Evolutionary conservation across 2,113 vertebrate species (phyloP).

Genomic region (Nerophis ophidion): DNA sequence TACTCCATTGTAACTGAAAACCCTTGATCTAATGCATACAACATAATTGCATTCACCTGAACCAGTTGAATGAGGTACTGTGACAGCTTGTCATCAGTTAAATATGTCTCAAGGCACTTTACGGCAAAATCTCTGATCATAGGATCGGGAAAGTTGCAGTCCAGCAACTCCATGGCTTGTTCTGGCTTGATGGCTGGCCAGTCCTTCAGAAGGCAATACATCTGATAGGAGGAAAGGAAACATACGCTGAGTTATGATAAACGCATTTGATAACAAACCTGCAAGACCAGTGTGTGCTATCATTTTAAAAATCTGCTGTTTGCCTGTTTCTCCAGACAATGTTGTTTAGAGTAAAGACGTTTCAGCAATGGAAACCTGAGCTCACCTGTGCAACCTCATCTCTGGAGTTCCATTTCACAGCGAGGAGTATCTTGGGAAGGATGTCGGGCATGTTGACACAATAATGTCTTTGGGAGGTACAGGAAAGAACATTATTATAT

Average conservation of each 20-base stretch:
- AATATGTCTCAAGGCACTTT: constrained; percentile 91
- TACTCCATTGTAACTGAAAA: no score
- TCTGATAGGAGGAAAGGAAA: constrained; percentile 62
- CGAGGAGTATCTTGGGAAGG: constrained; percentile 91
- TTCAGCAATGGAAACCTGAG: constrained; percentile 18
- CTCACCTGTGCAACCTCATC: constrained; percentile 96
- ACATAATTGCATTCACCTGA: constrained; percentile 74
- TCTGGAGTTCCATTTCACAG: constrained; percentile 98
- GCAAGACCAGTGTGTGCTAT: not conserved
- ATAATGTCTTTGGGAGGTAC: constrained; percentile 74
- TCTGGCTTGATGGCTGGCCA: constrained; percentile 97
- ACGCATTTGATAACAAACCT: not conserved
- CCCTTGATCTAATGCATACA: not conserved
- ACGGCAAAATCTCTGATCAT: constrained; percentile 97
- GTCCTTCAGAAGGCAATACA: constrained; percentile 97
- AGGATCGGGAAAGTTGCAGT: constrained; percentile 96
- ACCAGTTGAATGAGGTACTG: constrained; percentile 98
- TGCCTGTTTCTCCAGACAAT: not conserved
- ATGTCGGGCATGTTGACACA: constrained; percentile 92
- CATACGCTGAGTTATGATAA: not conserved
- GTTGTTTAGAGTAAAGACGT: constrained; percentile 16
- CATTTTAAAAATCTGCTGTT: constrained; percentile 12
- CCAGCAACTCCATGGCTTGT: constrained; percentile 96
- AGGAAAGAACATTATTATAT: not conserved
- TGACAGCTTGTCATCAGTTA: constrained; percentile 95